Base-by-base conservation (phyloP, 2,888 invertebrate genomes). In the Eilema caniola region DNA sequence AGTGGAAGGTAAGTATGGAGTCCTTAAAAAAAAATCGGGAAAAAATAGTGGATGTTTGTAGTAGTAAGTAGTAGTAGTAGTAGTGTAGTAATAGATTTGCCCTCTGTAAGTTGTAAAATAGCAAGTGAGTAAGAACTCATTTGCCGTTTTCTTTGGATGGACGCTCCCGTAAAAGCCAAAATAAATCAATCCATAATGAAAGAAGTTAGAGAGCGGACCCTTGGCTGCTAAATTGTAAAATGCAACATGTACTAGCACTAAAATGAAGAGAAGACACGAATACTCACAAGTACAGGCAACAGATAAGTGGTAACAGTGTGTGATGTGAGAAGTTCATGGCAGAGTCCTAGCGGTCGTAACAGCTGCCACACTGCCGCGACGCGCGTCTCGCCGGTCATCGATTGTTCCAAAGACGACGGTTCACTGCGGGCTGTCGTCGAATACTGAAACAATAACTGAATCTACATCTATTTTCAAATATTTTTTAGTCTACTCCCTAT, bases 251-350 rank as follows among this genome's bases (percentile, higher is more conserved):
- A 20, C 5, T 20, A 20, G 47, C 20, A 20, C 20, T 47, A 1
- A 7, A 5, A 47, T 20, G 47, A 7, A 47, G 41, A 47, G 47
- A 20, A 20, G 47, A 47, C 1, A 41, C n/a, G 23, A 61, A 72
- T 70, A 88, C 97, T 96, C 93, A 98, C 98, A 93, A 98, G 96
- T 87, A 99, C 97, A 71, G 99, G 98, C 96, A 98, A 96, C 85
- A 99, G 97, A 94, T 98, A 99, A 90, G 98, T 98, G 88, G 98
- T 97, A 87, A 99, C 98, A 63, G 99, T 98, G 85, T 97, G 97
- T 74, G 98, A 97, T 60, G 99, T 99, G 78, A 99, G 95, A 78
- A 98, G 96, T 90, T 99, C 99, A 88, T 98, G 98, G 90, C 99
- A 99, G 73, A 98, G 96, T 57, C 99, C 99, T 89, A 99, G 98